Evolutionary conservation across 2,888 invertebrate species (phyloP), one percentile per base, ranked within the genome.

Genomic region (Archips crataeganus): DNA sequence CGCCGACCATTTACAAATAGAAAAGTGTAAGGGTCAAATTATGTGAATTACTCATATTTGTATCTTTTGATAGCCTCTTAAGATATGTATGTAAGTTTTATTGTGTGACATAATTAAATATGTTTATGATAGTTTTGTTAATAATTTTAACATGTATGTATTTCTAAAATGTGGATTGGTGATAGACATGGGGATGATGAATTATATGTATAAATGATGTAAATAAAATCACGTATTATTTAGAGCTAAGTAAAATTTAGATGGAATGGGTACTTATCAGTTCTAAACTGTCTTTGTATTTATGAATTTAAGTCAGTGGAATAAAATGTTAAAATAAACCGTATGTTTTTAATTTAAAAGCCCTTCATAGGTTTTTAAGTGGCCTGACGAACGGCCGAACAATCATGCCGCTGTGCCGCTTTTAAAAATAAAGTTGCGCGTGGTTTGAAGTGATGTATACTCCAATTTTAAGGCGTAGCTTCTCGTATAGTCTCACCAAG

Each of bases 401-500:
- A n/a, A 60, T 34, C 34, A n/a, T 36, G 36, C 60, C 36, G 60
- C 60, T 60, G 36, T 36, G 10, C 5, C 6, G 36, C 23, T n/a
- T 60, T 6, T 60, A 36, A 60, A 60, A 60, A 60, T 60, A 36
- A 36, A 3, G 23, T 57, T 11, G 57, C 23, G 57, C 10, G 32
- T 32, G 57, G 32, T 32, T 57, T 36, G 34, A 60, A 60, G 60
- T 60, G 60, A n/a, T 36, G 36, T 11, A 45, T 13, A 45, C 83
- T 84, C 57, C 32, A 9, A 57, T 11, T 32, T 32, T 57, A 32
- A 57, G 11, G 57, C 57, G 57, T 32, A 32, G 57, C 57, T 32
- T 32, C 57, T 32, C 32, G 32, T 57, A 32, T 32, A 32, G 32
- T 11, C 57, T 32, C 11, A 54, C 9, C 84, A 86, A 87, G 87